Evolutionary conservation across 2,113 vertebrate genomes (phyloP).

Genomic region (Petrocephalus microphthalmus): DNA sequence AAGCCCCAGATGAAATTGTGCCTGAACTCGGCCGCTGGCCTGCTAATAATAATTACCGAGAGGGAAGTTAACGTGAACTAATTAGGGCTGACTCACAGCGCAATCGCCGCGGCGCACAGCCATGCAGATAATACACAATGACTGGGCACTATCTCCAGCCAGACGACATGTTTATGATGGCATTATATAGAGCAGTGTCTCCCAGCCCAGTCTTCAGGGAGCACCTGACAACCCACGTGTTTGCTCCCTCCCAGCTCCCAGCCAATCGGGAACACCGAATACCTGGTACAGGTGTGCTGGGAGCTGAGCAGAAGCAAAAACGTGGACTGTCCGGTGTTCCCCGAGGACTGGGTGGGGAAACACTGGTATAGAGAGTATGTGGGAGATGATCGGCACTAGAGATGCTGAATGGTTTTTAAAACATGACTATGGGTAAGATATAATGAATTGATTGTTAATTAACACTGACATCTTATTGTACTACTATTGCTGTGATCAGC

Average conservation of each 20-base stretch:
- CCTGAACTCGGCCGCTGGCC: neutral
- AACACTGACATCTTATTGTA: neutral
- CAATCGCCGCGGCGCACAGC: neutral
- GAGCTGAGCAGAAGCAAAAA: no score
- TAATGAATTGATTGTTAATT: neutral
- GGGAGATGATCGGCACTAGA: neutral
- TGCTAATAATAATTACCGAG: constrained; percentile 5
- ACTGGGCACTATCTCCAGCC: neutral
- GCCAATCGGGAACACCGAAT: no score
- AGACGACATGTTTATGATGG: neutral
- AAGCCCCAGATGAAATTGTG: constrained; percentile 3
- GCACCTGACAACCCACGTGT: no score
- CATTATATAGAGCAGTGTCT: neutral
- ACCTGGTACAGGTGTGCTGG: no score
- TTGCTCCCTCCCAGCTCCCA: no score
- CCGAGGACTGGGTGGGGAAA: no score
- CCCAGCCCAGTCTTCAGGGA: no score
- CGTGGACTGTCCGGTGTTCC: no score
- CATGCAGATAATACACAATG: neutral
- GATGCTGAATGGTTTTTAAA: neutral
- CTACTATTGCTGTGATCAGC: neutral
- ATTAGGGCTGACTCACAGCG: neutral
- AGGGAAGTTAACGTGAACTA: neutral
- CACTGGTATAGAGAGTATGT: neutral
- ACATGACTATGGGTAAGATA: neutral